phyloP scores from a whole-genome alignment of 2,113 vertebrate genomes.

The Pangasianodon hypophthalmus region DNA sequence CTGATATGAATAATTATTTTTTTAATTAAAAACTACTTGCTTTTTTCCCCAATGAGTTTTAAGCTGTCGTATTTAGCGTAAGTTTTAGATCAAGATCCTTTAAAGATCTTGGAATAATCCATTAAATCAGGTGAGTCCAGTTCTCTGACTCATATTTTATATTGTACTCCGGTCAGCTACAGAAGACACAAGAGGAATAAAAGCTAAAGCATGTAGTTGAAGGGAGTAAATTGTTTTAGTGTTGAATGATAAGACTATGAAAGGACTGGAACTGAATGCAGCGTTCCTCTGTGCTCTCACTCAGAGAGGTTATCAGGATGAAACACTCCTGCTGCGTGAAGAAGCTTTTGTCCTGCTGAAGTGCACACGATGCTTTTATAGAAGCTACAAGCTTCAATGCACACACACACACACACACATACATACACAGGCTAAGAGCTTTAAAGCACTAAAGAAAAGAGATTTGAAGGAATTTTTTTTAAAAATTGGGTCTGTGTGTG shows the following conservation, averaged over 20 bases:
- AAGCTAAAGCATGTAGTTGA: neutral
- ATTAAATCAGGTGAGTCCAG: neutral
- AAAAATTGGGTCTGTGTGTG: neutral
- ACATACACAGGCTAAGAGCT: neutral
- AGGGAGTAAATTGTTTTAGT: neutral
- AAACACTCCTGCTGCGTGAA: neutral
- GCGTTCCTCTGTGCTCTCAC: neutral
- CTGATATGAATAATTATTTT: neutral
- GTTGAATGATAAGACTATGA: neutral
- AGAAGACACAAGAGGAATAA: neutral
- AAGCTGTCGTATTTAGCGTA: neutral
- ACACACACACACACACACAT: neutral
- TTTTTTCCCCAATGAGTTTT: no score
- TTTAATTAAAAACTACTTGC: no score
- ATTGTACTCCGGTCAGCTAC: neutral
- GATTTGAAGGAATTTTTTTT: neutral
- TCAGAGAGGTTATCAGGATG: slow-evolving; percentile 9
- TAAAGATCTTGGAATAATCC: neutral
- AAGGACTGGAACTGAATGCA: neutral
- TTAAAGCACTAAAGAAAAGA: neutral
- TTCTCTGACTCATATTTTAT: neutral
- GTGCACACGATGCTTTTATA: neutral
- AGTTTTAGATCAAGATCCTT: neutral
- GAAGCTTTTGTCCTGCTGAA: slow-evolving; percentile 6
- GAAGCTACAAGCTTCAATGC: neutral